Conservation (phyloP, 2,888 invertebrate species). For the Tetramorium bicarinatum region DNA sequence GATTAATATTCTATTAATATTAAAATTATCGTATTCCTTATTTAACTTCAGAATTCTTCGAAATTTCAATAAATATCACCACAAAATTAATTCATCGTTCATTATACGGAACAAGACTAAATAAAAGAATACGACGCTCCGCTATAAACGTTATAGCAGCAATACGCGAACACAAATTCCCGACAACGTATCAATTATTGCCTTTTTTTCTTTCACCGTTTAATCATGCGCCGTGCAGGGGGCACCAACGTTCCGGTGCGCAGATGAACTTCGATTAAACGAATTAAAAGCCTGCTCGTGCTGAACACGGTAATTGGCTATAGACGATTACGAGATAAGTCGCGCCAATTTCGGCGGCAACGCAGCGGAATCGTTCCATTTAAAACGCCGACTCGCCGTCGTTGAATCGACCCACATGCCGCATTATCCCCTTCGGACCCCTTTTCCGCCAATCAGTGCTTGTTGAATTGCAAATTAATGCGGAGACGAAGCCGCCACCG, state of each 20-base stretch:
- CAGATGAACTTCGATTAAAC: constrained; percentile 52
- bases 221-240: constrained; percentile 11
- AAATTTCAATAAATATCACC: neutral
- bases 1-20: neutral
- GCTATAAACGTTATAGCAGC: neutral
- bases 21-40: neutral
- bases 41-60: neutral
- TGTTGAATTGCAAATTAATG: constrained; percentile 68
- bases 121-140: neutral
- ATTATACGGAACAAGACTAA: neutral
- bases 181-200: constrained; percentile 29
- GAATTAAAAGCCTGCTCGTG: constrained; percentile 49
- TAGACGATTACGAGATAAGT: constrained; percentile 71
- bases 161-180: constrained; percentile 9
- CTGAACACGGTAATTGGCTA: constrained; percentile 31
- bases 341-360: constrained; percentile 61
- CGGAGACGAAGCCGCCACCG: constrained; percentile 47
- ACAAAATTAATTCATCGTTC: constrained; percentile 4
- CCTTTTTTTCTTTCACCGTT: constrained; percentile 20
- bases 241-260: constrained; percentile 11
- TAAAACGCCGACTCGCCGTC: constrained; percentile 52
- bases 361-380: constrained; percentile 18
- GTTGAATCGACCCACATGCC: constrained; percentile 58
- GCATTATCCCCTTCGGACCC: constrained; percentile 57
- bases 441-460: constrained; percentile 68